A percentile compares a stretch with the other conserved stretches of the same genome.
phyloP scores from a whole-genome alignment of 1,140 invertebrate species.

The Nylanderia fulva region DNA sequence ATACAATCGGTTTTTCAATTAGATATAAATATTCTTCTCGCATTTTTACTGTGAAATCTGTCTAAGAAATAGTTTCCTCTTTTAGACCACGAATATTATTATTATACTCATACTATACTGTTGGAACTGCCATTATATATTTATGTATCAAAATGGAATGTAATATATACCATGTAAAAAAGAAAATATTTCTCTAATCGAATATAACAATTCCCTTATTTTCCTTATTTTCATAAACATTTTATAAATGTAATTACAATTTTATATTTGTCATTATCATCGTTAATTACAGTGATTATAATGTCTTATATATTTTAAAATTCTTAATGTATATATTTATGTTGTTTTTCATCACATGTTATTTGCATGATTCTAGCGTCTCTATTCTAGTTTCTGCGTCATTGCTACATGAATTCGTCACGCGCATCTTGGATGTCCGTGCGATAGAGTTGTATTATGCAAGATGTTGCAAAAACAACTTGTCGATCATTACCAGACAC shows the following conservation, averaged over 20 bases:
- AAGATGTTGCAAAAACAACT: background rate
- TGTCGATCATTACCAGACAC: background rate
- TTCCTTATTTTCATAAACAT: background rate
- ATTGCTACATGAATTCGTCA: background rate
- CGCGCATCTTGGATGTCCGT: background rate
- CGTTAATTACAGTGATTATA: background rate
- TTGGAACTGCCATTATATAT: conserved; percentile 44
- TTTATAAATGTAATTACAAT: background rate
- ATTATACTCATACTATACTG: conserved; percentile 4
- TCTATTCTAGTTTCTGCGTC: background rate
- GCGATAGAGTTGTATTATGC: background rate
- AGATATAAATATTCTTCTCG: background rate
- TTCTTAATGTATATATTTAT: background rate
- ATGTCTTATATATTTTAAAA: background rate
- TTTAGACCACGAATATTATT: conserved; percentile 8
- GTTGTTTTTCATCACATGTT: background rate
- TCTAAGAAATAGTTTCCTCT: background rate
- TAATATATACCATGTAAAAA: conserved; percentile 34
- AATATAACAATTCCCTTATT: background rate
- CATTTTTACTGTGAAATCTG: background rate
- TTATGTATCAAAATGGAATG: conserved; percentile 44
- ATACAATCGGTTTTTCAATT: conserved; percentile 14
- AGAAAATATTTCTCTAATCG: background rate
- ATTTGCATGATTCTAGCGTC: background rate
- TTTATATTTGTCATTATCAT: background rate